Conservation (phyloP, 2,113 vertebrate genomes). For the Misgurnus anguillicaudatus region DNA sequence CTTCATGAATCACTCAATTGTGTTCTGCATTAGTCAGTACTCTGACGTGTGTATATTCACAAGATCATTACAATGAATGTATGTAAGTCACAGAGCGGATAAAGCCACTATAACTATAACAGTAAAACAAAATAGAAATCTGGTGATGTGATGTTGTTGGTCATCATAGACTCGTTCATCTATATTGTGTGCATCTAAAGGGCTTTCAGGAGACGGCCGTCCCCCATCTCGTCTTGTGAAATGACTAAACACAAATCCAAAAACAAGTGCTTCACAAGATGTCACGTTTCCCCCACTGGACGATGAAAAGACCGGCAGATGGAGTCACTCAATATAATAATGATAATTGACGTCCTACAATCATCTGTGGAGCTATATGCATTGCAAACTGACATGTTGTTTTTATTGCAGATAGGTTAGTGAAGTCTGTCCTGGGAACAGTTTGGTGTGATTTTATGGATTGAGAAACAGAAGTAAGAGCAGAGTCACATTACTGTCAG, state of each 20-base stretch:
- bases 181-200: background rate
- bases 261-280: no score
- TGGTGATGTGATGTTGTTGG: no score
- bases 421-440: slow-evolving; percentile 12
- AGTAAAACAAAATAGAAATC: no score
- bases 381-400: background rate
- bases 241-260: background rate
- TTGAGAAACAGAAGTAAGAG: background rate
- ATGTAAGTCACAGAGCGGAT: no score
- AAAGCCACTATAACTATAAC: no score
- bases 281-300: slow-evolving; percentile 9
- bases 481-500: background rate
- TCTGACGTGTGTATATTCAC: no score
- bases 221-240: slow-evolving; percentile 3
- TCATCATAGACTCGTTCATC: no score
- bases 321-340: background rate
- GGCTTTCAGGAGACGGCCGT: slow-evolving; percentile 9
- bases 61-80: no score
- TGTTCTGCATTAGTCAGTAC: no score
- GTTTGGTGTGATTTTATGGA: slow-evolving; percentile 4
- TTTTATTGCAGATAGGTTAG: slow-evolving; percentile 4
- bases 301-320: background rate
- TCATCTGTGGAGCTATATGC: slow-evolving; percentile 8
- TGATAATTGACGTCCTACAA: no score
- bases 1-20: no score